phyloP scores from a whole-genome alignment of 2,888 invertebrate species.

The Steromphala cineraria region DNA sequence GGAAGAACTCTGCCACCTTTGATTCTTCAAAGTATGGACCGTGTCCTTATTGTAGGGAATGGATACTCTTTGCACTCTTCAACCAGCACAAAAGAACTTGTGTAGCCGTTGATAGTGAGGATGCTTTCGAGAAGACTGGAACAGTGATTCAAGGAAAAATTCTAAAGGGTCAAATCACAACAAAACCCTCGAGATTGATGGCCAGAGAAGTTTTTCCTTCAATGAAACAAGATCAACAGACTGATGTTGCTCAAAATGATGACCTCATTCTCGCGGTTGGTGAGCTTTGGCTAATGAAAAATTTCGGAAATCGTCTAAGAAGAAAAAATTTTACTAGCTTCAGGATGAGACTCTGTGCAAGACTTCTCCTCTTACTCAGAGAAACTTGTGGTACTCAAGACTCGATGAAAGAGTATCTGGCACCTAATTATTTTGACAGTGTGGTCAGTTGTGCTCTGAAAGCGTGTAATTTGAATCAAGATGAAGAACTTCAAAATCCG shows the following conservation, averaged over 20 bases:
- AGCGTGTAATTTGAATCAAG: neutral
- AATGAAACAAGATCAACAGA: neutral
- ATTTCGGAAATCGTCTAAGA: neutral
- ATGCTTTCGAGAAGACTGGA: neutral
- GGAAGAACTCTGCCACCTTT: neutral
- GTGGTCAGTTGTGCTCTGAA: neutral
- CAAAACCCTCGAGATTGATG: neutral
- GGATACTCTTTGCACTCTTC: neutral
- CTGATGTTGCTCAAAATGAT: neutral
- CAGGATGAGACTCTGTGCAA: neutral
- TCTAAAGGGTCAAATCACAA: neutral
- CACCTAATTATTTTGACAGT: neutral
- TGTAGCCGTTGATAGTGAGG: neutral
- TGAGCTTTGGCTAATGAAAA: neutral
- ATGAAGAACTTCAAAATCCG: neutral
- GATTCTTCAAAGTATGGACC: neutral
- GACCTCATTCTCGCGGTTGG: neutral
- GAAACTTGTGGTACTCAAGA: neutral
- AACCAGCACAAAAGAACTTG: neutral
- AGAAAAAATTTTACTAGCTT: neutral
- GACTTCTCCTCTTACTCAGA: neutral
- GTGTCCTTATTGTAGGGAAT: conserved; percentile 9
- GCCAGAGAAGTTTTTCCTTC: neutral
- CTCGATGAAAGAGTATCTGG: neutral
- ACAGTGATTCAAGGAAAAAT: neutral